phyloP scores from a whole-genome alignment of 2,797 vertebrate species.

The Paguma larvata region DNA sequence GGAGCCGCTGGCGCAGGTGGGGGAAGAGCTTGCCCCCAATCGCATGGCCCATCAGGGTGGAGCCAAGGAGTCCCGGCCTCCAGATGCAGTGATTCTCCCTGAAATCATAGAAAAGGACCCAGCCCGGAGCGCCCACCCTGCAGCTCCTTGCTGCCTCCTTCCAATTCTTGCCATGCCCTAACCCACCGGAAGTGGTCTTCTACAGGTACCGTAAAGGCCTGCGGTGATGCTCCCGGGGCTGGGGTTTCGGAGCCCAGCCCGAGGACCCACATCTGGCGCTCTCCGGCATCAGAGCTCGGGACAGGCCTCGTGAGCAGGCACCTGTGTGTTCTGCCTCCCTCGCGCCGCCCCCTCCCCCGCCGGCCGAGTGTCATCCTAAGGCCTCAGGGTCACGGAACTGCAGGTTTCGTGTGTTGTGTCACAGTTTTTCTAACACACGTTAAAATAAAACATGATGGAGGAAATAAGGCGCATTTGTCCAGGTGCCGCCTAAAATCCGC shows the following conservation, averaged over 20 bases:
- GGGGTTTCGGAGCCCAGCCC: not conserved
- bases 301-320: not conserved
- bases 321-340: no score
- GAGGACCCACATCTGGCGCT: not conserved
- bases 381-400: not conserved
- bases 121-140: not conserved
- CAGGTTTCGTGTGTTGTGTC: not conserved
- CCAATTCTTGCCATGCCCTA: rapidly evolving
- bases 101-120: rapidly evolving
- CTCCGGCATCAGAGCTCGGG: not conserved
- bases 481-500: not conserved
- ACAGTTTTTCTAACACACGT: not conserved
- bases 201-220: rapidly evolving
- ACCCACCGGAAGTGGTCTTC: not conserved
- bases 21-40: not conserved
- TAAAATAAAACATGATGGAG: not conserved
- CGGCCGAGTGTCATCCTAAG: not conserved
- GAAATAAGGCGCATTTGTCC: not conserved
- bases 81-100: rapidly evolving
- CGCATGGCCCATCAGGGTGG: no score
- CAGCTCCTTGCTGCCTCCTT: not conserved
- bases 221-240: not conserved
- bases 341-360: not conserved
- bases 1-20: not conserved
- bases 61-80: not conserved